Base-by-base conservation (phyloP, 2,113 vertebrate genomes). In the Neolamprologus longior region DNA sequence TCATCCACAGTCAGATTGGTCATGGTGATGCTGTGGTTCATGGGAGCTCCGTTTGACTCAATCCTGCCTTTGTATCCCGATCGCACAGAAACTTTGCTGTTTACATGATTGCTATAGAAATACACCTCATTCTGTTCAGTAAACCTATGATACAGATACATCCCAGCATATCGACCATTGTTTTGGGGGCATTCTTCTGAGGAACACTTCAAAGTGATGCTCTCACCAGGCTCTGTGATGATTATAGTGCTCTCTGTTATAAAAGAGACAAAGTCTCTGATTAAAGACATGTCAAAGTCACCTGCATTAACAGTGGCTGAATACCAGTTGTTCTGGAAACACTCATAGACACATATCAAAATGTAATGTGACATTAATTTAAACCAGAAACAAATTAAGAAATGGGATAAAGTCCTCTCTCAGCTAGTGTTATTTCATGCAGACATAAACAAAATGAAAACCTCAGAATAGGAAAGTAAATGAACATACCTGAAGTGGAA, bases 401-500 rank as follows among this genome's bases (percentile, higher is more conserved):
- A 35, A 13, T 35, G 12, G 11, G 2, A 33, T 37, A 35, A 66
- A 33, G 10, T 14, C 9, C 40, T 15, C 26, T 35, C 26, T 45
- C 26, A 66, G 13, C 57, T 66, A 68, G 13, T 28, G 8, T 24
- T 33, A 9, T 52, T 35, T 7, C 24, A 47, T 3, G 3, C n/a
- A 45, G 26, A 26, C 24, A n/a, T 12, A 24, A 71, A 9, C 19
- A 52, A 14, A 19, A 21, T 35, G 14, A 76, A 31, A 68, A 40
- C 11, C 17, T 26, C 0, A 0, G 35, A 54, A 15, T 24, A 7
- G 7, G 28, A 37, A 79, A 80, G 12, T 13, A 31, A 85, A 63
- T 7, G 3, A 6, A 71, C 45, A 2, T 90, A 94, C 92, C 86
- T 81, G 88, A 88, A 35, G 3, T n/a, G 33, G 31, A 50, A 37